Percentiles rank a stretch among this genome's conserved stretches.
These are phyloP conservation scores for Okapia johnstoni DNA, from an alignment of 2,113 vertebrate genomes.

Conservation along the genomic window DNA sequence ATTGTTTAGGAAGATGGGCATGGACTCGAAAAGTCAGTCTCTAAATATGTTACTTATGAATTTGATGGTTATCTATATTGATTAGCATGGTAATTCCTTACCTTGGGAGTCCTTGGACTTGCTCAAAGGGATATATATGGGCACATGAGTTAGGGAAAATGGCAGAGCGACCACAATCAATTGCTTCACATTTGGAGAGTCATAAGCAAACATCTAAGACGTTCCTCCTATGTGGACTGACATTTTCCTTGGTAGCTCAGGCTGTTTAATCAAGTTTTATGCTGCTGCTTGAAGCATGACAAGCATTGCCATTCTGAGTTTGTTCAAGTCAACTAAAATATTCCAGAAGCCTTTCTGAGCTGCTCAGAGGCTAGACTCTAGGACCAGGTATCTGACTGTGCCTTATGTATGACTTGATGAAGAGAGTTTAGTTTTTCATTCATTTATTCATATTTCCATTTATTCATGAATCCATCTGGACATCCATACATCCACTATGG, in stretches of 20 bases:
- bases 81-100: slow-evolving; percentile 15
- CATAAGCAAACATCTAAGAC: slow-evolving; percentile 17
- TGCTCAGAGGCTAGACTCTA: not conserved
- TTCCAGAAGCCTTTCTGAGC: not conserved
- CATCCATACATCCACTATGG: not conserved
- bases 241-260: slow-evolving; percentile 32
- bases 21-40: slow-evolving; percentile 1
- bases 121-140: not conserved
- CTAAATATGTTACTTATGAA: slow-evolving; percentile 38
- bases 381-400: not conserved
- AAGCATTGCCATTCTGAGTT: not conserved
- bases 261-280: slow-evolving; percentile 43
- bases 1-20: slow-evolving; percentile 13
- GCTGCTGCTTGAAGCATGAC: not conserved
- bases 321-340: slow-evolving; percentile 7
- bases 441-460: not conserved
- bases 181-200: not conserved
- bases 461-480: not conserved
- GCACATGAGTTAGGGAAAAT: not conserved
- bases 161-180: not conserved
- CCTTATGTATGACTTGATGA: not conserved
- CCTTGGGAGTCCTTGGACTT: not conserved
- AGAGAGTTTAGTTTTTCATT: not conserved
- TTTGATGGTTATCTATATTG: slow-evolving; percentile 25
- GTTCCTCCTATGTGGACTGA: not conserved